phyloP scores from a whole-genome alignment of 2,797 vertebrate species.

The Scolopax bukidnonensis region DNA sequence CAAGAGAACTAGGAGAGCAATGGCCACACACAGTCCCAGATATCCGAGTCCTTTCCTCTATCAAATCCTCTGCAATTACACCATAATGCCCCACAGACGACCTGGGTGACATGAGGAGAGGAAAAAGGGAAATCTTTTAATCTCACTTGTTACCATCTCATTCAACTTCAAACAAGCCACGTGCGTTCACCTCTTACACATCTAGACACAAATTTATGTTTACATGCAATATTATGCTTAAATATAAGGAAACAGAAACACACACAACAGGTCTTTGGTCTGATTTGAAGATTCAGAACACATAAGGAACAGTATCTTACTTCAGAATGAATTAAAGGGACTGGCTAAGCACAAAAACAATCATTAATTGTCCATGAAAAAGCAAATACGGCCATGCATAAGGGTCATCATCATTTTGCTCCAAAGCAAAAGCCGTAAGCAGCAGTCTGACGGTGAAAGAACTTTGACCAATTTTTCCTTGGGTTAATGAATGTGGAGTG shows the following conservation, averaged over 20 bases:
- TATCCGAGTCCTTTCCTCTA: not conserved
- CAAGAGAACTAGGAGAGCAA: not conserved
- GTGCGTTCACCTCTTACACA: not conserved
- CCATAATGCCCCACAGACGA: not conserved
- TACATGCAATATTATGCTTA: not conserved
- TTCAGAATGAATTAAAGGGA: not conserved
- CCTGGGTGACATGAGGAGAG: not conserved
- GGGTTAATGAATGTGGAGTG: not conserved
- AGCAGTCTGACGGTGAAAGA: not conserved
- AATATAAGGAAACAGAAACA: not conserved
- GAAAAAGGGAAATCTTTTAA: not conserved
- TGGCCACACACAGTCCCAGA: not conserved
- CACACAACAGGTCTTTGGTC: not conserved
- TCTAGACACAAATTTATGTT: not conserved
- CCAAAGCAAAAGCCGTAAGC: not conserved
- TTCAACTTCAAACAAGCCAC: not conserved
- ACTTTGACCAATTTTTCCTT: not conserved
- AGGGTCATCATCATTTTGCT: not conserved
- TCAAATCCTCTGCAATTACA: not conserved
- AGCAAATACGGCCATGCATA: not conserved
- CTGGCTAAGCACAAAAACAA: slow-evolving; percentile 13
- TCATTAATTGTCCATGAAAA: not conserved
- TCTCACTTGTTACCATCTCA: not conserved
- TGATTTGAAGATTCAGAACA: not conserved
- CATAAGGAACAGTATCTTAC: not conserved